Percentiles rank a stretch among this genome's conserved stretches.
These are phyloP conservation scores for Sinopyrophorus schimmeli DNA, from an alignment of 2,888 invertebrate genomes.

Conservation along the genomic window DNA sequence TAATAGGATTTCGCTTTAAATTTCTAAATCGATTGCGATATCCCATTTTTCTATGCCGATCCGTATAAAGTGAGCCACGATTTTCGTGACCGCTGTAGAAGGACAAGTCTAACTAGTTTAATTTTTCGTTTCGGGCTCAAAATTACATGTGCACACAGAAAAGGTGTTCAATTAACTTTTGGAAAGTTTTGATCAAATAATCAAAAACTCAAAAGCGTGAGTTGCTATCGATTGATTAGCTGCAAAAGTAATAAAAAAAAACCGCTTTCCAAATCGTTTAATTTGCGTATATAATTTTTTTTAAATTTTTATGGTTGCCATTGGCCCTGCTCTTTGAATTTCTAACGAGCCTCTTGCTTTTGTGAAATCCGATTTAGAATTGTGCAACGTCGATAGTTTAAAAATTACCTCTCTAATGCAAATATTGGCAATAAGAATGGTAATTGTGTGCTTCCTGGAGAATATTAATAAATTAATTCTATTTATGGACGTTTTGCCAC, in stretches of 20 bases:
- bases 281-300: too few relatives aligned
- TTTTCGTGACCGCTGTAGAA: slow-evolving; percentile 9
- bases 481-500: too few relatives aligned
- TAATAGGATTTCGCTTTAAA: slow-evolving; percentile 9
- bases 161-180: slow-evolving; percentile 9
- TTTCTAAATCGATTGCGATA: slow-evolving; percentile 4
- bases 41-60: background rate
- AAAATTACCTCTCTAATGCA: too few relatives aligned
- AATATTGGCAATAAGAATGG: too few relatives aligned
- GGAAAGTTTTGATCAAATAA: slow-evolving; percentile 10
- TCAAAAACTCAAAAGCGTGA: slow-evolving; percentile 5
- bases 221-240: background rate
- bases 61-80: slow-evolving; percentile 7
- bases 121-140: background rate
- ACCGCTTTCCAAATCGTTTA: too few relatives aligned
- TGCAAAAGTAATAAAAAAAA: too few relatives aligned
- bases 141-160: slow-evolving; percentile 2
- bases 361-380: too few relatives aligned
- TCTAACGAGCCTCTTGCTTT: slow-evolving; percentile 3
- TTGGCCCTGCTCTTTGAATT: background rate
- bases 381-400: too few relatives aligned
- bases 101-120: background rate
- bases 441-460: too few relatives aligned
- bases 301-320: too few relatives aligned
- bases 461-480: too few relatives aligned